Conservation (phyloP, 2,113 vertebrate species). For the Notarius quadriscutis region DNA sequence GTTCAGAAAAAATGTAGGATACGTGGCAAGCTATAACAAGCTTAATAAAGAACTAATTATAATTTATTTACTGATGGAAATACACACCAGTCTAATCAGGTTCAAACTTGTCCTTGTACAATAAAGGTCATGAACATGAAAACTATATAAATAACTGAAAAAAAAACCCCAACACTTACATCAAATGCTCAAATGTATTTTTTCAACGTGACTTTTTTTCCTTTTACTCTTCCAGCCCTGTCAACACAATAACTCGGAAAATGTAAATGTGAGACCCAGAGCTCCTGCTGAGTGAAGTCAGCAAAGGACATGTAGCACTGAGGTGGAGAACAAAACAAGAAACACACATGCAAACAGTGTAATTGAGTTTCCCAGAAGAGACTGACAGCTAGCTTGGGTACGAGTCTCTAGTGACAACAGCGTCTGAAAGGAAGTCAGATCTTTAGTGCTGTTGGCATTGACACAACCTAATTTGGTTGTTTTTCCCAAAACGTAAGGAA, state of each 20-base stretch:
- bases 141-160: background rate
- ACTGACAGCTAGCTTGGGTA: slow-evolving; percentile 25
- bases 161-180: background rate
- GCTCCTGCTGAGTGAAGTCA: slow-evolving; percentile 40
- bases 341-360: background rate
- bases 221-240: slow-evolving; percentile 34
- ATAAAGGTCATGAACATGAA: background rate
- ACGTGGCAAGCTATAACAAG: background rate
- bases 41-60: background rate
- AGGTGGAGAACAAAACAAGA: slow-evolving; percentile 51
- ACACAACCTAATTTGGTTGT: slow-evolving; percentile 40
- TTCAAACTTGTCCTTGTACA: background rate
- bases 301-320: slow-evolving; percentile 41
- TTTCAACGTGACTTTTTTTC: slow-evolving; percentile 17
- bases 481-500: slow-evolving; percentile 7
- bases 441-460: slow-evolving; percentile 37
- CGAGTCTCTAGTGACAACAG: slow-evolving; percentile 36
- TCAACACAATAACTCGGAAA: slow-evolving; percentile 56
- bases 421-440: slow-evolving; percentile 42
- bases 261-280: slow-evolving; percentile 25
- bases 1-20: background rate
- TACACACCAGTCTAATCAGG: background rate
- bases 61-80: background rate
- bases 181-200: background rate
- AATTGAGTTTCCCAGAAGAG: slow-evolving; percentile 45